phyloP scores from a whole-genome alignment of 2,888 invertebrate genomes.

The Coremacera marginata region DNA sequence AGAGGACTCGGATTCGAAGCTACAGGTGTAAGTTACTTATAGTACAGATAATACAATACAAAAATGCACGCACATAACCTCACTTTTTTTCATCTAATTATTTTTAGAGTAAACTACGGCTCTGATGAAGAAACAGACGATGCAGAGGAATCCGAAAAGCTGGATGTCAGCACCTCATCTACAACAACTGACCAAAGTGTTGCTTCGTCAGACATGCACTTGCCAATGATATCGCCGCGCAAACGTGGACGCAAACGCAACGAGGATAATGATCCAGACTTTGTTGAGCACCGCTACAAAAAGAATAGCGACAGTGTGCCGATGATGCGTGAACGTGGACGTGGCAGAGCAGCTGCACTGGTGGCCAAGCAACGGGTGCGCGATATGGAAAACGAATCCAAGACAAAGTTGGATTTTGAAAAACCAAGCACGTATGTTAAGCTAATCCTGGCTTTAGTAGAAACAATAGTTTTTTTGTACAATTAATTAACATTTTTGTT shows the following conservation, averaged over 20 bases:
- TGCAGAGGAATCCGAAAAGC: conserved; percentile 5
- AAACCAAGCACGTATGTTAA: not conserved
- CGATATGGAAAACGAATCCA: conserved; percentile 38
- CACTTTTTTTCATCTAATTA: not conserved
- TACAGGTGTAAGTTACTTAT: conserved; percentile 1
- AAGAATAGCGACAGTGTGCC: conserved; percentile 38
- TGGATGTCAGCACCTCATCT: conserved; percentile 7
- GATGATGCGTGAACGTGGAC: conserved; percentile 25
- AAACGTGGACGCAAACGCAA: conserved; percentile 56
- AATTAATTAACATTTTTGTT: not conserved
- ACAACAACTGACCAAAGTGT: conserved; percentile 3
- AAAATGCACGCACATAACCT: too few species aligned
- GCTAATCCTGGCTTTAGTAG: too few species aligned
- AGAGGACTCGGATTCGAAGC: conserved; percentile 20
- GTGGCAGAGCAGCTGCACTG: conserved; percentile 30
- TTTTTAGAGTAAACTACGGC: not conserved
- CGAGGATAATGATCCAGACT: conserved; percentile 48
- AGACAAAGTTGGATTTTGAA: conserved; percentile 22
- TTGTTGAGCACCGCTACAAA: conserved; percentile 39
- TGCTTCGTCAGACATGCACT: not conserved
- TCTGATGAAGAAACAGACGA: conserved; percentile 1
- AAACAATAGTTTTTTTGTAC: too few species aligned
- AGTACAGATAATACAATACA: not conserved
- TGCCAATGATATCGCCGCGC: conserved; percentile 47
- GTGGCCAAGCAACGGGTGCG: conserved; percentile 39